These are phyloP conservation scores for Philopotamus ludificatus DNA, from an alignment of 1,140 invertebrate genomes.

Conservation along the genomic window DNA sequence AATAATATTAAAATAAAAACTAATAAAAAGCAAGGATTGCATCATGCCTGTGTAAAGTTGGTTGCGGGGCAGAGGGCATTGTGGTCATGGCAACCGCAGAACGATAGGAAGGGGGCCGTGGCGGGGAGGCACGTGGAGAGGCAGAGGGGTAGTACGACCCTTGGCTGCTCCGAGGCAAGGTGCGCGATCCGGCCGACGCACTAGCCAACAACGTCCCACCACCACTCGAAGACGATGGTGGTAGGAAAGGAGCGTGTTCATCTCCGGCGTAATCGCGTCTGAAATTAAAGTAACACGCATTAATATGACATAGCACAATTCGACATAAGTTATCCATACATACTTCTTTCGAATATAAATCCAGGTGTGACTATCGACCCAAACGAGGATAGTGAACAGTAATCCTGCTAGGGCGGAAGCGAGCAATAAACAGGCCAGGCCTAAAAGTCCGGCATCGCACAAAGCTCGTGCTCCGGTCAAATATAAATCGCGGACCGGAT, in stretches of 20 bases:
- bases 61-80: constrained; percentile 45
- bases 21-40: constrained; percentile 27
- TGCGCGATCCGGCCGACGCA: constrained; percentile 42
- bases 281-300: constrained; percentile 16
- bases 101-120: constrained; percentile 53
- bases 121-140: constrained; percentile 48
- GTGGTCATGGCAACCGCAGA: constrained; percentile 54
- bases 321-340: constrained; percentile 44
- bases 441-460: constrained; percentile 78
- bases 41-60: constrained; percentile 40
- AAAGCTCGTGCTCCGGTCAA: constrained; percentile 70
- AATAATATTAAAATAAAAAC: constrained; percentile 27
- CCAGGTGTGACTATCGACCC: constrained; percentile 94
- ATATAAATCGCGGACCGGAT: constrained; percentile 76
- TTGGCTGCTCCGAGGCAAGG: constrained; percentile 44
- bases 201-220: constrained; percentile 10
- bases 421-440: constrained; percentile 79
- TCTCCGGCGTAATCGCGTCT: constrained; percentile 45
- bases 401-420: constrained; percentile 82
- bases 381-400: constrained; percentile 86
- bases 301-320: too few species aligned
- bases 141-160: constrained; percentile 44
- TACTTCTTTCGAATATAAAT: constrained; percentile 92
- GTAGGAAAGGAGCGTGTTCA: constrained; percentile 54
- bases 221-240: constrained; percentile 43